Percentiles rank a stretch among this genome's conserved stretches.
These are phyloP conservation scores for Dendroctonus valens DNA, from an alignment of 1,140 invertebrate species.

Conservation along the genomic window DNA sequence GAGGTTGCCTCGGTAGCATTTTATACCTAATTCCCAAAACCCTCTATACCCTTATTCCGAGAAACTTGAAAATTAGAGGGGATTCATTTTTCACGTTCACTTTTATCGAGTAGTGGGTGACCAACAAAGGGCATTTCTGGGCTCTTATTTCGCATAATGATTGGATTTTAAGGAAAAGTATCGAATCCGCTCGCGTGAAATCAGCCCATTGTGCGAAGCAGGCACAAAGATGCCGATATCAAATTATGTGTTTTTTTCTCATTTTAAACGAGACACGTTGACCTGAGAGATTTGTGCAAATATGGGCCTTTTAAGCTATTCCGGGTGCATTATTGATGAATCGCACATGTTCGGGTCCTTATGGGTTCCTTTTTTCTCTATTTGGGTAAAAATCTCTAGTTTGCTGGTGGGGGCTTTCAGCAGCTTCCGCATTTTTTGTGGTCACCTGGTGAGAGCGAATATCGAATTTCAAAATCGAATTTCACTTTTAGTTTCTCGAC, in stretches of 20 bases:
- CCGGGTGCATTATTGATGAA: constrained; percentile 26
- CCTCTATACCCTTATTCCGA: constrained; percentile 15
- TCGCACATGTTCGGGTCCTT: constrained; percentile 37
- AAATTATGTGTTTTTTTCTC: constrained; percentile 35
- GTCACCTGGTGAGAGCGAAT: constrained; percentile 32
- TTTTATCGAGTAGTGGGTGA: constrained; percentile 28
- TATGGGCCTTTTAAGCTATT: constrained; percentile 30
- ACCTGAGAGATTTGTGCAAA: constrained; percentile 36
- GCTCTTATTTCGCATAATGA: constrained; percentile 33
- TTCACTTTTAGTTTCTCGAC: constrained; percentile 20
- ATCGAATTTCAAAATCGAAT: constrained; percentile 26
- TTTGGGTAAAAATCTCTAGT: constrained; percentile 29
- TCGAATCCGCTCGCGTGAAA: constrained; percentile 35
- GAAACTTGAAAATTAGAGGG: constrained; percentile 24
- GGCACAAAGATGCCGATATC: constrained; percentile 37
- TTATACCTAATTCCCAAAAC: constrained; percentile 17
- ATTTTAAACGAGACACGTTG: constrained; percentile 18
- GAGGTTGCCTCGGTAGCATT: background rate
- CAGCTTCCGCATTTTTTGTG: constrained; percentile 36
- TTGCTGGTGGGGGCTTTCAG: constrained; percentile 20
- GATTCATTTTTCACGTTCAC: constrained; percentile 32
- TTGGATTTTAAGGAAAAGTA: constrained; percentile 28
- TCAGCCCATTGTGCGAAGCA: constrained; percentile 30
- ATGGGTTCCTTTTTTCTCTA: constrained; percentile 30
- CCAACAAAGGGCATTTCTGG: constrained; percentile 23